A percentile compares a stretch with the other conserved stretches of the same genome.
Conservation (phyloP, 2,888 invertebrate genomes). For the Helleia helle region DNA sequence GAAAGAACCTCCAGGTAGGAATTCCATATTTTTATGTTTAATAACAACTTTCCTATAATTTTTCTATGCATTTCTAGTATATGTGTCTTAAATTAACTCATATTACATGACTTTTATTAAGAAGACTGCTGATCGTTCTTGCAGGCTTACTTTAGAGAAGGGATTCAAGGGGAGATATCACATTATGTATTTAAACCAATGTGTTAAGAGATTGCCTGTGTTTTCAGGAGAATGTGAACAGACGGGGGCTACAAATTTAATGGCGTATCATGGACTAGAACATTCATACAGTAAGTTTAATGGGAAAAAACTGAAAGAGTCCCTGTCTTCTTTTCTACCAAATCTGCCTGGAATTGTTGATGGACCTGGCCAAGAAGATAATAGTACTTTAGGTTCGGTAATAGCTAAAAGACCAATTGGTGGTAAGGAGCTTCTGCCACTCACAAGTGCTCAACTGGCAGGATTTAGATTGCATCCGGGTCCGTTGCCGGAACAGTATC, state of each 20-base stretch:
- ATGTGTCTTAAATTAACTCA: too few species aligned
- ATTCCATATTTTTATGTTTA: neutral
- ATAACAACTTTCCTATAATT: too few species aligned
- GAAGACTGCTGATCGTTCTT: too few species aligned
- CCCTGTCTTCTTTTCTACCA: slow-evolving; percentile 94
- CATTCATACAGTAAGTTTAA: slow-evolving; percentile 98
- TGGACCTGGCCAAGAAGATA: slow-evolving; percentile 88
- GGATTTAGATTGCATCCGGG: slow-evolving; percentile 97
- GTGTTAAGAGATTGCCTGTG: neutral
- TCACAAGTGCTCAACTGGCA: slow-evolving; percentile 90
- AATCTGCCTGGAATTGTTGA: slow-evolving; percentile 96
- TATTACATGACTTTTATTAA: too few species aligned
- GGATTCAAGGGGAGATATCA: too few species aligned
- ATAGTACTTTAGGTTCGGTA: slow-evolving; percentile 91
- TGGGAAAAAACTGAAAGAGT: slow-evolving; percentile 96
- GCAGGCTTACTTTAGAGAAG: too few species aligned
- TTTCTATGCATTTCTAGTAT: too few species aligned
- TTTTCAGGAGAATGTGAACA: slow-evolving; percentile 88
- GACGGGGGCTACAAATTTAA: slow-evolving; percentile 97
- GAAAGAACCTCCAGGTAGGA: slow-evolving; percentile 93
- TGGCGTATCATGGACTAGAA: slow-evolving; percentile 96
- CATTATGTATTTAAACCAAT: too few species aligned
- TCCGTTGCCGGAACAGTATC: slow-evolving; percentile 96
- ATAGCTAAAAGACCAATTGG: slow-evolving; percentile 97
- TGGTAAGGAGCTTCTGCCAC: slow-evolving; percentile 86